Percentiles rank a stretch among this genome's conserved stretches.
phyloP scores from a whole-genome alignment of 2,113 vertebrate species.

The Aegypius monachus region DNA sequence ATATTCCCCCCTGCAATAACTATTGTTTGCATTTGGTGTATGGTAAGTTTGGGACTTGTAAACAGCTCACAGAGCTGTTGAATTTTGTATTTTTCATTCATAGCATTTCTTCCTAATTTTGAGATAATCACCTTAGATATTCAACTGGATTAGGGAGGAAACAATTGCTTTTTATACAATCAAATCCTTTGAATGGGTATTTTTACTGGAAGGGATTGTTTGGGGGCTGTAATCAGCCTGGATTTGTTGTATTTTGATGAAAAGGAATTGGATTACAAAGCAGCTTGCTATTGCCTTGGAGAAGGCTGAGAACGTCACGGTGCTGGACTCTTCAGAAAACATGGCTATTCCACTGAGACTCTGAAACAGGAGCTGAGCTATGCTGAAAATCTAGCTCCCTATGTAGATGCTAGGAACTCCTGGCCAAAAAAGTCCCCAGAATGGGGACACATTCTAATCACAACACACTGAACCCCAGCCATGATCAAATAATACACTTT shows the following conservation, averaged over 20 bases:
- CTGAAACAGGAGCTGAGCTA: not conserved
- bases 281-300: not conserved
- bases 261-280: not conserved
- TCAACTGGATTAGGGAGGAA: not conserved
- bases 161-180: not conserved
- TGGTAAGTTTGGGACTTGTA: not conserved
- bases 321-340: not conserved
- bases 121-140: not conserved
- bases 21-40: not conserved
- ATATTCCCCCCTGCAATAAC: not conserved
- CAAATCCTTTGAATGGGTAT: not conserved
- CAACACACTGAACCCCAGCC: not conserved
- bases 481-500: not conserved
- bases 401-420: not conserved
- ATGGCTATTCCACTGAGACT: not conserved
- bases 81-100: not conserved
- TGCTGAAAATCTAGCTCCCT: not conserved
- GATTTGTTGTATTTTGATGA: not conserved
- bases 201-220: not conserved
- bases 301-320: not conserved
- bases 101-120: constrained; percentile 6
- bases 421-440: not conserved
- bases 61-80: not conserved
- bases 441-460: fast-evolving
- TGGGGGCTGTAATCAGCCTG: not conserved